Evolutionary conservation across 2,113 vertebrate genomes (phyloP).

Genomic region (Phyllostomus discolor): DNA sequence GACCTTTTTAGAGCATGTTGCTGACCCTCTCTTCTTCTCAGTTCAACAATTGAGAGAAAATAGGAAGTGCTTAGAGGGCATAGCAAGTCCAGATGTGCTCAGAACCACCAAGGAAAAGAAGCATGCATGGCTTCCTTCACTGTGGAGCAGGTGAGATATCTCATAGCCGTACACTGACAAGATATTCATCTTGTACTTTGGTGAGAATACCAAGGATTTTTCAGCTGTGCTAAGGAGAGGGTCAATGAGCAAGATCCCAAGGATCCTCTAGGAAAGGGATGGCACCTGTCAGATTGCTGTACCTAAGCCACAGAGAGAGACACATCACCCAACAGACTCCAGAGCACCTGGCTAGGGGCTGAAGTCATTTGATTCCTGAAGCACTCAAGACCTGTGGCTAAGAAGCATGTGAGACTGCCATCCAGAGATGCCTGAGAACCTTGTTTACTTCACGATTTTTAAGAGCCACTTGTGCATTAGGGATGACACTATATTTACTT

Average conservation of each 20-base stretch:
- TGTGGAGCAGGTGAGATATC: not conserved
- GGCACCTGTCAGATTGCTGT: not conserved
- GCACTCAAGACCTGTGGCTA: not conserved
- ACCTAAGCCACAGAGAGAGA: not conserved
- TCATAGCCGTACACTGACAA: not conserved
- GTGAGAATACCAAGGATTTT: not conserved
- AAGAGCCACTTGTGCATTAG: not conserved
- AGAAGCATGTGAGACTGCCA: not conserved
- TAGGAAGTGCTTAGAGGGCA: not conserved
- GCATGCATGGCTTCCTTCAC: not conserved
- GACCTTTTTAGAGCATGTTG: not conserved
- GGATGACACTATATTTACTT: not conserved
- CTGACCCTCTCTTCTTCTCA: not conserved
- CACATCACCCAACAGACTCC: not conserved
- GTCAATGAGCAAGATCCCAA: not conserved
- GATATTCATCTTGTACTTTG: not conserved
- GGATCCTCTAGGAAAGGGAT: not conserved
- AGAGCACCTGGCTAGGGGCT: not conserved
- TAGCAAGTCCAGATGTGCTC: not conserved
- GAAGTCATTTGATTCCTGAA: not conserved
- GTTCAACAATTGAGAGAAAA: not conserved
- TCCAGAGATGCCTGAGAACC: not conserved
- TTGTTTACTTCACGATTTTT: not conserved
- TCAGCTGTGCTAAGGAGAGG: not conserved
- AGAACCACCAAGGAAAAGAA: not conserved